A percentile compares a stretch with the other conserved stretches of the same genome.
These are phyloP conservation scores for Dermatophagoides farinae DNA, from an alignment of 1,140 invertebrate genomes.

Conservation along the genomic window DNA sequence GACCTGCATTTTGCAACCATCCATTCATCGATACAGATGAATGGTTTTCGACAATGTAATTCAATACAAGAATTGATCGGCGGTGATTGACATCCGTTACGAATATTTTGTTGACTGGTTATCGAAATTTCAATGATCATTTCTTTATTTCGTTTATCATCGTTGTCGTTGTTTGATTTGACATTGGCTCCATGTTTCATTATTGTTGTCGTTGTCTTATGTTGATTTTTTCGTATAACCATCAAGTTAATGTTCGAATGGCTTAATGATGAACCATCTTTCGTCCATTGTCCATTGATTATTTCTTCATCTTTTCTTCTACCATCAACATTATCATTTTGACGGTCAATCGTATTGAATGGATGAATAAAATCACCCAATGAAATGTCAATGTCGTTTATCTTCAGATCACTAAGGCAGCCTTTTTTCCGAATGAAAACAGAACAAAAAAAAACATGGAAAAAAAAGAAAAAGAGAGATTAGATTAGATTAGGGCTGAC, in stretches of 20 bases:
- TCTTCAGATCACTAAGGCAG: neutral
- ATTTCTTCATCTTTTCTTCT: too few relatives aligned
- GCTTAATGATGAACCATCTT: neutral
- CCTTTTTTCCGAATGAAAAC: neutral
- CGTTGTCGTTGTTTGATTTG: neutral
- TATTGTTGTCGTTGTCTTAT: neutral
- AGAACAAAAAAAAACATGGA: neutral
- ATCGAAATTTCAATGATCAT: neutral
- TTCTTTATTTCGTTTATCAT: neutral
- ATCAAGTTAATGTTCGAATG: too few relatives aligned
- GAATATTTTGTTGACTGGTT: neutral
- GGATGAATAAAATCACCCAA: neutral
- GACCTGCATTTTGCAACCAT: slow-evolving; percentile 5
- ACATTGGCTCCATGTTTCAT: neutral
- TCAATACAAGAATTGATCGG: neutral
- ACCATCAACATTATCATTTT: neutral
- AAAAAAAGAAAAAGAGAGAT: neutral
- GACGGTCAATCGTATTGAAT: neutral
- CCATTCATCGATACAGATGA: slow-evolving; percentile 2
- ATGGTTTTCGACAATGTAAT: neutral
- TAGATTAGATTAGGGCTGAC: neutral
- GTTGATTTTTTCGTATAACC: too few relatives aligned
- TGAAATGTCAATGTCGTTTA: slow-evolving; percentile 1
- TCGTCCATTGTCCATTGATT: neutral
- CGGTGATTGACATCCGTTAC: neutral